phyloP scores from a whole-genome alignment of 2,888 invertebrate genomes.

The Octonoba sinensis region DNA sequence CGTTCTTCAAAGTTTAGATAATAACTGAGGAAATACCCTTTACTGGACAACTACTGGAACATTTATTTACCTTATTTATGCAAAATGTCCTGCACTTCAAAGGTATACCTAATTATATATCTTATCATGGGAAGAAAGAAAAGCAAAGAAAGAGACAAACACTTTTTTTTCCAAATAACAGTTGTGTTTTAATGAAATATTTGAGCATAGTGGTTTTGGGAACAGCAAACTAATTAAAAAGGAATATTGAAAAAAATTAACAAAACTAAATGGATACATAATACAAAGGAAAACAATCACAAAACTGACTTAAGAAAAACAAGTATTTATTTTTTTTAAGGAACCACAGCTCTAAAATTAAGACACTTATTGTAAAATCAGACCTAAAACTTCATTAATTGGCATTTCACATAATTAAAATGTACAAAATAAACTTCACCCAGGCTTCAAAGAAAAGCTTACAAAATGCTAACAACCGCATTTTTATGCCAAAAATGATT shows the following conservation, averaged over 20 bases:
- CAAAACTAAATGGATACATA: slow-evolving; percentile 28
- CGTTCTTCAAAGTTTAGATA: no score
- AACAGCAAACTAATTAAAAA: slow-evolving; percentile 37
- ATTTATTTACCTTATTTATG: no score
- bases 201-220: slow-evolving; percentile 61
- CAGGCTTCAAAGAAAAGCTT: no score
- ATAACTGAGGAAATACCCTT: no score
- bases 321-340: slow-evolving; percentile 13
- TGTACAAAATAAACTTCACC: slow-evolving; percentile 37
- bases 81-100: no score
- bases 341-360: slow-evolving; percentile 60
- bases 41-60: no score
- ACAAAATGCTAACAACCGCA: no score
- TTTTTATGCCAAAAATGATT: no score
- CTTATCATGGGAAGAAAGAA: no score
- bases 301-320: slow-evolving; percentile 23
- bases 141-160: background rate
- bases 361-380: slow-evolving; percentile 53
- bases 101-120: no score
- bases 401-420: slow-evolving; percentile 31
- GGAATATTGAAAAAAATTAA: slow-evolving; percentile 49
- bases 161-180: slow-evolving; percentile 54
- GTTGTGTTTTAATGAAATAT: slow-evolving; percentile 64
- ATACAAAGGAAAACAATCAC: slow-evolving; percentile 4
- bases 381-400: slow-evolving; percentile 52